Base-by-base conservation (phyloP, 1,140 invertebrate species). In the Ceratitis capitata region DNA sequence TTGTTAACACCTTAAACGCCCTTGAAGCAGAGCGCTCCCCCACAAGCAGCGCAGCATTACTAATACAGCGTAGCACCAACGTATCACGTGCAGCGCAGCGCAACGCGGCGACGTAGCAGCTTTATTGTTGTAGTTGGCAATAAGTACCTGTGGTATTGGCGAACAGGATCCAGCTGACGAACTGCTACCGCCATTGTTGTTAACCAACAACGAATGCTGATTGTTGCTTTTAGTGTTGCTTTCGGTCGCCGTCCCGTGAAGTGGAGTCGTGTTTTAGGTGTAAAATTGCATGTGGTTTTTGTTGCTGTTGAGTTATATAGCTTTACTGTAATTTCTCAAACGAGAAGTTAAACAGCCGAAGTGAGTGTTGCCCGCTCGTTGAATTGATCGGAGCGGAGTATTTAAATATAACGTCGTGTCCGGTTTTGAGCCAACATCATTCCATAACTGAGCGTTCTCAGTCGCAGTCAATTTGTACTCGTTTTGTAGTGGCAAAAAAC, bases 361-460 rank as follows among this genome's bases (percentile, higher is more conserved):
- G n/a, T 47, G 39, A n/a, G 69, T 12, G 32, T 45, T 42, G 35
- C 10, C n/a, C 56, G 56, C 45, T 45, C 69, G 39, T 78, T 78
- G 69, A n/a, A 35, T 78, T 39, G 69, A 78, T 78, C 69, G 39
- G 69, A 45, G n/a, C 69, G 39, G 35, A 78, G 69, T 78, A 45
- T 19, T 78, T 78, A 78, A 78, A 78, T 78, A 78, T 78, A 78
- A 78, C 69, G 39, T 78, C 23, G 69, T 78, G 69, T 78, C 69
- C 69, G 39, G 69, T 78, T 78, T 78, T 78, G 69, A 78, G 69
- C 69, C 69, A 78, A 78, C 69, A 78, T 78, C 69, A 78, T 78
- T 78, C 69, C 69, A 78, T 78, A 78, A 78, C 69, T 47, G 69
- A 78, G 69, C 69, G 69, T 78, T 78, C 69, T 78, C 69, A 78